Evolutionary conservation across 1,140 invertebrate species (phyloP).

Genomic region (Bursaphelenchus mucronatus): DNA sequence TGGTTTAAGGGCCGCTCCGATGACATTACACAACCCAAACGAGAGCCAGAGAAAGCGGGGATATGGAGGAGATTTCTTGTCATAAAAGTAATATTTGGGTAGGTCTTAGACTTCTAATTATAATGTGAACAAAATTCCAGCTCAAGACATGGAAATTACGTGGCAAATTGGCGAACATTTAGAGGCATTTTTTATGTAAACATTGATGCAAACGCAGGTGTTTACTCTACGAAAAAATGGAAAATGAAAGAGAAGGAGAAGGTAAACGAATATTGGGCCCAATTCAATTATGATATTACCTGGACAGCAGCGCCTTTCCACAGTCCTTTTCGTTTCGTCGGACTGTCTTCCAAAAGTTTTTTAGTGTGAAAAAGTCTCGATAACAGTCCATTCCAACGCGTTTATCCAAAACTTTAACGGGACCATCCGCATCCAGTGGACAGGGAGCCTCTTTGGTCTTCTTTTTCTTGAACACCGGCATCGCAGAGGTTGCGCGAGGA

Average conservation of each 20-base stretch:
- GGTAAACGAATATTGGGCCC: neutral
- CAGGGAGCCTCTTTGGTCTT: slow-evolving; percentile 14
- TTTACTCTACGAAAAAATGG: too few relatives aligned
- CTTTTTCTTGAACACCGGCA: slow-evolving; percentile 24
- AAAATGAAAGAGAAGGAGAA: neutral
- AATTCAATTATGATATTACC: slow-evolving; percentile 27
- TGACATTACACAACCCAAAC: too few relatives aligned
- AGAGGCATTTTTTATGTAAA: too few relatives aligned
- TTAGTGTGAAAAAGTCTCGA: slow-evolving; percentile 27
- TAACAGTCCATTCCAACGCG: slow-evolving; percentile 27
- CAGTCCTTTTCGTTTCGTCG: slow-evolving; percentile 35
- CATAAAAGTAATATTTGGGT: too few relatives aligned
- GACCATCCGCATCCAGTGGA: slow-evolving; percentile 7
- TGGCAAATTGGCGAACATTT: too few relatives aligned
- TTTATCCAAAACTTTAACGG: slow-evolving; percentile 24
- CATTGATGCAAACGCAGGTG: too few relatives aligned
- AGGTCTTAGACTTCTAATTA: too few relatives aligned
- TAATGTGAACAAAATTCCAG: too few relatives aligned
- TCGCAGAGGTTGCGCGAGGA: neutral
- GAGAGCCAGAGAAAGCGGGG: too few relatives aligned
- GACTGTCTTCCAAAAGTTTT: slow-evolving; percentile 48
- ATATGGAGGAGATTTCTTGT: too few relatives aligned
- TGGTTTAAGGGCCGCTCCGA: too few relatives aligned
- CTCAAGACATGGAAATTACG: too few relatives aligned
- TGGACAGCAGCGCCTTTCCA: slow-evolving; percentile 37